Conservation (phyloP, 1,140 invertebrate genomes). For the Trigoniulus corallinus region DNA sequence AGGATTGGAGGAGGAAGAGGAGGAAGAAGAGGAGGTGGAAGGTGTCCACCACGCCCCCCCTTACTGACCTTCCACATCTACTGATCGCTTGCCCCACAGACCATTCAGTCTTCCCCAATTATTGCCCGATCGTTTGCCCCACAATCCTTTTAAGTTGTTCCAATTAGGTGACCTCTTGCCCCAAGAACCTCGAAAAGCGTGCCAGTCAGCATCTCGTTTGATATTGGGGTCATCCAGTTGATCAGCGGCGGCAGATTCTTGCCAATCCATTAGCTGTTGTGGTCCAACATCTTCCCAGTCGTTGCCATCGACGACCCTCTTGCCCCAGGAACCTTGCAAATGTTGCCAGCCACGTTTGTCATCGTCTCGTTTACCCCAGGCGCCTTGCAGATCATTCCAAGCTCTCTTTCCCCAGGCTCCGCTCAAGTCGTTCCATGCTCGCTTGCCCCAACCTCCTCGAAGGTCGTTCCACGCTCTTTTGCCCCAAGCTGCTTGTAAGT, state of each 20-base stretch:
- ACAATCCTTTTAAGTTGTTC: slow-evolving; percentile 28
- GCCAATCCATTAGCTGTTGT: too few species aligned
- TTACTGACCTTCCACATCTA: too few species aligned
- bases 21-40: too few species aligned
- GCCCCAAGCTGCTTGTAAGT: slow-evolving; percentile 11
- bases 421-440: slow-evolving; percentile 10
- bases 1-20: too few species aligned
- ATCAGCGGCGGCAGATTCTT: too few species aligned
- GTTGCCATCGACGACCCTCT: too few species aligned
- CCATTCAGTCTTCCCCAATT: slow-evolving; percentile 54
- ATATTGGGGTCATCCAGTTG: too few species aligned
- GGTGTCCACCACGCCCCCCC: too few species aligned
- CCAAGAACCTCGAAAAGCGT: slow-evolving; percentile 4
- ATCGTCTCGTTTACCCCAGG: slow-evolving; percentile 29
- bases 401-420: slow-evolving; percentile 12
- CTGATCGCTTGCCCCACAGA: slow-evolving; percentile 44
- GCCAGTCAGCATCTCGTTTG: slow-evolving; percentile 28
- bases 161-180: slow-evolving; percentile 6
- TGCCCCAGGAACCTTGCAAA: slow-evolving; percentile 43
- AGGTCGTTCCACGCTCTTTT: slow-evolving; percentile 10
- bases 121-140: slow-evolving; percentile 46
- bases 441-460: slow-evolving; percentile 9
- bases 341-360: slow-evolving; percentile 42
- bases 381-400: slow-evolving; percentile 15
- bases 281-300: too few species aligned